Percentiles rank a stretch among this genome's conserved stretches.
Conservation (phyloP, 2,113 vertebrate genomes). For the Oreochromis aureus region DNA sequence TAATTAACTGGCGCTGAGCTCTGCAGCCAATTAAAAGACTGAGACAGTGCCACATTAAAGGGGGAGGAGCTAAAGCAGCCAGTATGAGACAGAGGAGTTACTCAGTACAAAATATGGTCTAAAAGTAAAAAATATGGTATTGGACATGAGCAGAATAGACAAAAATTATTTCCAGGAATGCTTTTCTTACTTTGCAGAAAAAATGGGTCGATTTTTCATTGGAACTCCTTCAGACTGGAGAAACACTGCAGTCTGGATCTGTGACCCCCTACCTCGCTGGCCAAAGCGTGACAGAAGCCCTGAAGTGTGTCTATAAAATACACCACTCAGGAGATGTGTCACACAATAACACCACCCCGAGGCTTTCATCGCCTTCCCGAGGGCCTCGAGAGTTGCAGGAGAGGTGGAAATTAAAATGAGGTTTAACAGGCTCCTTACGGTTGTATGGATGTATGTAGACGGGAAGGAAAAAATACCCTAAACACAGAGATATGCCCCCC, state of each 20-base stretch:
- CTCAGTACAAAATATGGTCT: neutral
- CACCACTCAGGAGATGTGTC: neutral
- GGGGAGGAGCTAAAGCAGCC: neutral
- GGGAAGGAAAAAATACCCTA: neutral
- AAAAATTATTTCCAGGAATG: neutral
- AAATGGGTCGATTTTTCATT: neutral
- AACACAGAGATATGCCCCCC: neutral
- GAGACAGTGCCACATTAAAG: neutral
- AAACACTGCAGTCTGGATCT: neutral
- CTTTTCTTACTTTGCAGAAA: neutral
- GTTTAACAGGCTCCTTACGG: neutral
- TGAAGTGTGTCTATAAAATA: neutral
- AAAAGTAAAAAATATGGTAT: neutral
- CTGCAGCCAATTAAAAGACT: neutral
- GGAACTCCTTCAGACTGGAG: neutral
- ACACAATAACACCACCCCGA: neutral
- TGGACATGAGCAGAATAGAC: fast-evolving
- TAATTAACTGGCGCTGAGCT: neutral
- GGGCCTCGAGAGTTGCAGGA: neutral
- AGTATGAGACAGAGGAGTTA: neutral
- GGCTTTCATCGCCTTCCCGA: neutral
- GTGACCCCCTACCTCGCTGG: neutral
- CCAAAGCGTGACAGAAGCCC: neutral
- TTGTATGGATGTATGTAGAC: neutral
- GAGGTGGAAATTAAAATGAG: neutral